These are phyloP conservation scores for Oryctolagus cuniculus DNA, from an alignment of 2,113 vertebrate genomes.

Conservation along the genomic window DNA sequence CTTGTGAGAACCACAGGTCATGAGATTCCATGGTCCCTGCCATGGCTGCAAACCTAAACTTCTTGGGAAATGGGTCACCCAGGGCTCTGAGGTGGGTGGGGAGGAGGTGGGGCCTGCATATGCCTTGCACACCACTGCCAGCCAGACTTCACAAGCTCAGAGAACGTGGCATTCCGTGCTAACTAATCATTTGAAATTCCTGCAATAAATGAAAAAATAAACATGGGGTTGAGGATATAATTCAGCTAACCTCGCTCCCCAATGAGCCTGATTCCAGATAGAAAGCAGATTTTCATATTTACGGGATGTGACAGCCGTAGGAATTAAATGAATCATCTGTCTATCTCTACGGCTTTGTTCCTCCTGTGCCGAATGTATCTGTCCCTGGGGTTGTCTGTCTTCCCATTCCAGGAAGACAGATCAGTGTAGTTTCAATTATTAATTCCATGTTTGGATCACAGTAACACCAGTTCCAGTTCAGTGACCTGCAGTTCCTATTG, in stretches of 20 bases:
- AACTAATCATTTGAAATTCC: slow-evolving; percentile 77
- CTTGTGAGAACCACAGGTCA: not conserved
- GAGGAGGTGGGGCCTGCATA: not conserved
- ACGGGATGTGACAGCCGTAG: slow-evolving; percentile 82
- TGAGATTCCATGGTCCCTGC: not conserved
- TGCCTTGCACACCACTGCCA: not conserved
- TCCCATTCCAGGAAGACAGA: slow-evolving; percentile 80
- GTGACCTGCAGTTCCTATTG: slow-evolving; percentile 83
- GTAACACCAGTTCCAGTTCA: slow-evolving; percentile 83
- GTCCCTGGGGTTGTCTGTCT: slow-evolving; percentile 81
- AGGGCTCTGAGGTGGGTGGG: not conserved
- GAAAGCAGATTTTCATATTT: slow-evolving; percentile 84
- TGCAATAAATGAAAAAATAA: slow-evolving; percentile 81
- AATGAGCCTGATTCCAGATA: slow-evolving; percentile 78
- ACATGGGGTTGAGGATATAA: slow-evolving; percentile 77
- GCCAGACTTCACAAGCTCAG: slow-evolving; percentile 38
- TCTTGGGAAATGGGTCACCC: not conserved
- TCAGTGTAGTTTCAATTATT: slow-evolving; percentile 81
- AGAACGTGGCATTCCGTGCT: slow-evolving; percentile 59
- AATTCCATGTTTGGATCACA: slow-evolving; percentile 81
- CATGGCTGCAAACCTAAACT: not conserved
- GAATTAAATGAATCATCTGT: slow-evolving; percentile 82
- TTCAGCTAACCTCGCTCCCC: slow-evolving; percentile 68
- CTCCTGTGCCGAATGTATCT: slow-evolving; percentile 69
- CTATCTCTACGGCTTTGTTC: slow-evolving; percentile 69